phyloP scores from a whole-genome alignment of 2,113 vertebrate species.

The Corvus hawaiiensis region DNA sequence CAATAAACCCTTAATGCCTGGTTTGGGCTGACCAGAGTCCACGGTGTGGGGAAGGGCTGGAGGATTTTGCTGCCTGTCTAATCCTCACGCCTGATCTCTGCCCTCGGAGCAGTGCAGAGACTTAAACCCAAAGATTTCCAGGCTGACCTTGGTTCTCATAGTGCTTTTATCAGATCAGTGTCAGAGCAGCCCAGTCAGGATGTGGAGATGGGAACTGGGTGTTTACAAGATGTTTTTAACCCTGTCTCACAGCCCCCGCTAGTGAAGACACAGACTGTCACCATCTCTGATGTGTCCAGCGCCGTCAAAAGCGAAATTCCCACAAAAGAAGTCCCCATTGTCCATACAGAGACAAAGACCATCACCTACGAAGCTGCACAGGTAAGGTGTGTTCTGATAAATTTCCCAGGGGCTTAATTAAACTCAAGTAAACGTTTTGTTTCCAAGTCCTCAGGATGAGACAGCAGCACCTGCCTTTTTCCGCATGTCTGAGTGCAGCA shows the following conservation, averaged over 20 bases:
- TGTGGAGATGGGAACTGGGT: neutral
- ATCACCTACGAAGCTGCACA: slow-evolving; percentile 96
- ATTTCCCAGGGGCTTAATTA: neutral
- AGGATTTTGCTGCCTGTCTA: neutral
- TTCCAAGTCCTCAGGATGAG: neutral
- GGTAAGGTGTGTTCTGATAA: slow-evolving; percentile 68
- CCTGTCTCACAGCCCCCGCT: slow-evolving; percentile 82
- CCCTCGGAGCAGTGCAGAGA: neutral
- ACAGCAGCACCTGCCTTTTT: neutral
- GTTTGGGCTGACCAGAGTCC: neutral
- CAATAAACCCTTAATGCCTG: neutral
- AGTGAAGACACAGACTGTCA: slow-evolving; percentile 94
- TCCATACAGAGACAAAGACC: slow-evolving; percentile 97
- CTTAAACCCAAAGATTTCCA: neutral
- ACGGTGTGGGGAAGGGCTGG: neutral
- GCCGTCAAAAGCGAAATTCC: slow-evolving; percentile 82
- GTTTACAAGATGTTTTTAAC: slow-evolving; percentile 5
- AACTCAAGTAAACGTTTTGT: accelerated
- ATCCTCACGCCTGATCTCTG: neutral
- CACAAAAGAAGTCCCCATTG: slow-evolving; percentile 89
- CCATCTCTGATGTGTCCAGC: slow-evolving; percentile 88
- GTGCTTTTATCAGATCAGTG: slow-evolving; percentile 74
- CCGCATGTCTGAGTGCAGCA: neutral
- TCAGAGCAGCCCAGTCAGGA: slow-evolving; percentile 40
- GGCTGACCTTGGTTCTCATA: slow-evolving; percentile 4